Base-by-base conservation (phyloP, 2,888 invertebrate genomes). In the Drosophila emarginata region DNA sequence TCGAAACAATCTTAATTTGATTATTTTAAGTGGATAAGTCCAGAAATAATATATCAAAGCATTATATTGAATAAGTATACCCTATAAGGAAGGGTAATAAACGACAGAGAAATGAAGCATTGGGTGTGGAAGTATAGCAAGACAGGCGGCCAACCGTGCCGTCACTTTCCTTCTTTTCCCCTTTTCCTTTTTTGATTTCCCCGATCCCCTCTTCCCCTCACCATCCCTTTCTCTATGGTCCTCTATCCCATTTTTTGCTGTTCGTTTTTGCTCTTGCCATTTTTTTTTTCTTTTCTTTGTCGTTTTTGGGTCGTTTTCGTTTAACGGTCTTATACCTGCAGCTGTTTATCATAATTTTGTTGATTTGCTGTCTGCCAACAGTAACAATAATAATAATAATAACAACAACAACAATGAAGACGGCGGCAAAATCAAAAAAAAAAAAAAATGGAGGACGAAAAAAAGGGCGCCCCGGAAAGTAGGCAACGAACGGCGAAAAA, bases 341-440 rank as follows among this genome's bases (percentile, higher is more conserved):
- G 84, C 84, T 84, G 84, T 84, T 84, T 84, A 84, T 88, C 84
- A 84, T 84, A 84, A 84, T 87, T 88, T 88, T 86, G 88, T 78
- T 84, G 87, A 88, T 86, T 88, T 87, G 76, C 87, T 87, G 87
- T 84, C 83, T 83, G 86, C 81, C 74, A 80, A 77, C 66, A 83
- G 62, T 63, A 74, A 67, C 60, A 80, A 67, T 64, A 77, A 63
- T 52, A 83, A 73, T 59, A 77, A 70, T 63, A 78, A 79, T 51
- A 79, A 67, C 54, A 78, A 74, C 65, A 76, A 65, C 57, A 70
- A 74, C 64, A 63, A 32, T n/a, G 39, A 59, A 60, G 53, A 65
- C 15, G 66, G 66, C 66, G 63, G 61, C 74, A 66, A 73, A 72
- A 72, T 72, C 71, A 73, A 72, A 67, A 73, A 57, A 56, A 58